Evolutionary conservation across 2,113 vertebrate genomes (phyloP).

Genomic region (Nematolebias whitei): DNA sequence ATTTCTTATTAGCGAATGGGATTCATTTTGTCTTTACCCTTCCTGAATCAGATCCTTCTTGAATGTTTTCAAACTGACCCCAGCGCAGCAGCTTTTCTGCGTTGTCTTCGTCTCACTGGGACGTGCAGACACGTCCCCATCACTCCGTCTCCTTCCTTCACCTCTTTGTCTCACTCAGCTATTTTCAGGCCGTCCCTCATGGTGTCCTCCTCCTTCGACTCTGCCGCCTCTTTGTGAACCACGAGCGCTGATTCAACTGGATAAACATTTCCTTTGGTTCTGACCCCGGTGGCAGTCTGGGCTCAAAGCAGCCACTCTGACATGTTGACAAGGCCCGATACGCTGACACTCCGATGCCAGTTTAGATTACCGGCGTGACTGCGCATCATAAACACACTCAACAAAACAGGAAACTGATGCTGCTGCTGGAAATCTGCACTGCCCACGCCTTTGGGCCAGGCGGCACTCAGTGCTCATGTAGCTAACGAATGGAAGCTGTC

Average conservation of each 20-base stretch:
- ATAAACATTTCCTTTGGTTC: constrained; percentile 38
- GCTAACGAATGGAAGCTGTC: too few relatives aligned
- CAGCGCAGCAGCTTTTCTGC: constrained; percentile 2
- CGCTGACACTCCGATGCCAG: constrained; percentile 38
- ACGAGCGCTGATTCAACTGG: constrained; percentile 55
- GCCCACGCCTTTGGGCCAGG: too few relatives aligned
- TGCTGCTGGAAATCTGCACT: too few relatives aligned
- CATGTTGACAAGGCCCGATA: constrained; percentile 40
- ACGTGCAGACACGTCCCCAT: constrained; percentile 29
- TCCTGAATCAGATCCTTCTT: not conserved
- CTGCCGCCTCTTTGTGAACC: constrained; percentile 18
- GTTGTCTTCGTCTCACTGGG: constrained; percentile 48
- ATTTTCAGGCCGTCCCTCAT: constrained; percentile 52
- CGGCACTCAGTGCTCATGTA: too few relatives aligned
- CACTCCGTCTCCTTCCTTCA: constrained; percentile 28
- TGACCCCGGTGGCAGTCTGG: constrained; percentile 26
- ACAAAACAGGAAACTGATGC: too few relatives aligned
- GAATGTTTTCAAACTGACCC: constrained; percentile 16
- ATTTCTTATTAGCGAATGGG: accelerated
- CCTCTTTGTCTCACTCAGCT: constrained; percentile 46
- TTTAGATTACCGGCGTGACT: not conserved
- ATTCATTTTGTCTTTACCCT: not conserved
- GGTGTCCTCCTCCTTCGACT: constrained; percentile 25
- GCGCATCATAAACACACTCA: not conserved
- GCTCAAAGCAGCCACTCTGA: constrained; percentile 38